Percentiles rank a stretch among this genome's conserved stretches.
Evolutionary conservation across 2,797 vertebrate species (phyloP).

Genomic region (Emys orbicularis): DNA sequence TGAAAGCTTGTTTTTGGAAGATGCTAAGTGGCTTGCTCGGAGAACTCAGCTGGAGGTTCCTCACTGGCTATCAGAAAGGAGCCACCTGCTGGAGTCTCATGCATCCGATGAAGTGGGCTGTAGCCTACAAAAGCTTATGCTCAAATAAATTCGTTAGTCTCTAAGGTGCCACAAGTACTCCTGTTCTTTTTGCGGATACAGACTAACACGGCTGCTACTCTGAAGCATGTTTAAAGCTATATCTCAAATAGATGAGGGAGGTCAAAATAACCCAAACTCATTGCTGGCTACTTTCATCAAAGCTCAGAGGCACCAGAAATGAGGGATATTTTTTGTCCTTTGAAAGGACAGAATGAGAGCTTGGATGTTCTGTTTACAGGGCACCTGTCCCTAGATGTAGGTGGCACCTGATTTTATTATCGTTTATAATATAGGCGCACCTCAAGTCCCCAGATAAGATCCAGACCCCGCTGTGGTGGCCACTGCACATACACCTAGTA

Average conservation of each 20-base stretch:
- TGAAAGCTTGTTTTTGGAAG: constrained; percentile 37
- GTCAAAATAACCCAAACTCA: not conserved
- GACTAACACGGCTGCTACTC: too few relatives aligned
- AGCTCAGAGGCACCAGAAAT: not conserved
- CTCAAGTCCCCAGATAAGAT: not conserved
- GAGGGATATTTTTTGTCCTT: not conserved
- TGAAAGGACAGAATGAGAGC: not conserved
- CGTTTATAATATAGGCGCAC: not conserved
- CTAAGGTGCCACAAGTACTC: too few relatives aligned
- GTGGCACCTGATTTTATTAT: not conserved
- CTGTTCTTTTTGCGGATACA: too few relatives aligned
- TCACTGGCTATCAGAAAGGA: constrained; percentile 27
- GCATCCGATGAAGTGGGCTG: too few relatives aligned
- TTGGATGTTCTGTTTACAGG: not conserved
- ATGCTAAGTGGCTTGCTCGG: not conserved
- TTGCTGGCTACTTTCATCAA: not conserved
- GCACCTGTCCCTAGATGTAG: not conserved
- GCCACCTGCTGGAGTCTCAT: constrained; percentile 10
- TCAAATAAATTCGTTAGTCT: too few relatives aligned
- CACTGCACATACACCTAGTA: not conserved
- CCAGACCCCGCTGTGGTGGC: not conserved
- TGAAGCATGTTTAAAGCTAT: not conserved
- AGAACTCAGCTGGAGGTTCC: not conserved
- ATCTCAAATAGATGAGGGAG: not conserved
- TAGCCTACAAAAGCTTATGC: too few relatives aligned